Base-by-base conservation (phyloP, 2,113 vertebrate genomes). In the Columba livia region DNA sequence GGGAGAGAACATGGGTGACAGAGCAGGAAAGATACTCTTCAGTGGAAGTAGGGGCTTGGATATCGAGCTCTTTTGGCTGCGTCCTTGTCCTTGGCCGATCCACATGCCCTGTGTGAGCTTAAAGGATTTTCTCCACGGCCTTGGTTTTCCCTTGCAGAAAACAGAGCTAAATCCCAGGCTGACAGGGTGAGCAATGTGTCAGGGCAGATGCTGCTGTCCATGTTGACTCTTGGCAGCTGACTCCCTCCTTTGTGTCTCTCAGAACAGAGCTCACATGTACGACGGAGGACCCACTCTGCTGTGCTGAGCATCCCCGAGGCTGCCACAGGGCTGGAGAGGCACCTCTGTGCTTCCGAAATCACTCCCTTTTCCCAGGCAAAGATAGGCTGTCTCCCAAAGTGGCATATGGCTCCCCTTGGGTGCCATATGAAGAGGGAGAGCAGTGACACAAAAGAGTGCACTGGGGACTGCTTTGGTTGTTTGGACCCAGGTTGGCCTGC, bases 381-480 rank as follows among this genome's bases (percentile, higher is more conserved):
- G 40, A 15, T 10, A 50, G 31, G 18, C 26, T 73, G 60, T 61
- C 36, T 73, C n/a, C 47, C 24, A 31, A 6, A 34, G 21, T n/a
- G n/a, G n/a, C n/a, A n/a, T n/a, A n/a, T n/a, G n/a, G 13, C 3
- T 3, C 5, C 0, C 42, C 14, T 32, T 48, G 7, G 7, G 3
- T 85, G 48, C 70, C 21, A 54, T 15, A 4, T 0, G 2, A 38
- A 72, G 16, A 4, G 1, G 9, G 29, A n/a, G 38, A 75, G 34
- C 38, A 56, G 29, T 9, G 29, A 36, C 62, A 84, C 28, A 23
- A 58, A 56, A 50, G 29, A 51, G 34, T 24, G 7, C 14, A 1
- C 6, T 69, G 54, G 29, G 69, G n/a, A 24, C 34, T 15, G 21
- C 0, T 0, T 32, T 65, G 42, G 14, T 62, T 58, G 38, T n/a